Evolutionary conservation across 2,888 invertebrate genomes (phyloP).

Genomic region (Hipparchia semele): DNA sequence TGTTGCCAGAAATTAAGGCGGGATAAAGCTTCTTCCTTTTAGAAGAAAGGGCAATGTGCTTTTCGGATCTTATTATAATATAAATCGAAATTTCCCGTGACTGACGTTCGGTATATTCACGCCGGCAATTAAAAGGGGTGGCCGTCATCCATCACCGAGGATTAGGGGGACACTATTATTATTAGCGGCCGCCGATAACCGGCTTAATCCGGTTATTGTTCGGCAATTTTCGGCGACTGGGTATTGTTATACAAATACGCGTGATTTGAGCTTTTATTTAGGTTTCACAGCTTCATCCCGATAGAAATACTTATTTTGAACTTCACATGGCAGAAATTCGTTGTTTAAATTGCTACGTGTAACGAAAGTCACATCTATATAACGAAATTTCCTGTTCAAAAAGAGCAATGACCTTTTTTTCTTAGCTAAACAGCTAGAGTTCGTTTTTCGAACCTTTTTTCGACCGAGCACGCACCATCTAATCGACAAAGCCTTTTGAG

Average conservation of each 20-base stretch:
- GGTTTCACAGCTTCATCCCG: not conserved
- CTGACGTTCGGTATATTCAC: conserved; percentile 67
- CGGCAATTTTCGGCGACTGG: conserved; percentile 54
- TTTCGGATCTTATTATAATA: conserved; percentile 75
- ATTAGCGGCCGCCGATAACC: conserved; percentile 72
- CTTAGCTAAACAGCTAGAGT: too few relatives aligned
- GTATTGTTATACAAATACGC: conserved; percentile 41
- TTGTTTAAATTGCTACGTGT: too few relatives aligned
- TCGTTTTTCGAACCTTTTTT: too few relatives aligned
- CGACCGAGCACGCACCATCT: too few relatives aligned
- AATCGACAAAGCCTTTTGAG: too few relatives aligned
- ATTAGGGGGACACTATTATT: conserved; percentile 78
- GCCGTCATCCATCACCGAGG: conserved; percentile 74
- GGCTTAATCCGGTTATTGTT: conserved; percentile 72
- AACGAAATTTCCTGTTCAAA: too few relatives aligned
- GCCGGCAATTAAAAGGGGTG: conserved; percentile 80
- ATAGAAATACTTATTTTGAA: too few relatives aligned
- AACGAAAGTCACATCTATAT: too few relatives aligned
- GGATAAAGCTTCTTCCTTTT: not conserved
- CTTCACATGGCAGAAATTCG: too few relatives aligned
- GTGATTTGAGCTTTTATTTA: conserved; percentile 27
- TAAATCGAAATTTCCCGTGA: conserved; percentile 75
- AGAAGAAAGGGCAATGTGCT: not conserved
- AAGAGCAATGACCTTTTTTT: too few relatives aligned
- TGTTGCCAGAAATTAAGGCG: not conserved